These are phyloP conservation scores for Mechanitis mazaeus DNA, from an alignment of 2,888 invertebrate genomes.

Conservation along the genomic window DNA sequence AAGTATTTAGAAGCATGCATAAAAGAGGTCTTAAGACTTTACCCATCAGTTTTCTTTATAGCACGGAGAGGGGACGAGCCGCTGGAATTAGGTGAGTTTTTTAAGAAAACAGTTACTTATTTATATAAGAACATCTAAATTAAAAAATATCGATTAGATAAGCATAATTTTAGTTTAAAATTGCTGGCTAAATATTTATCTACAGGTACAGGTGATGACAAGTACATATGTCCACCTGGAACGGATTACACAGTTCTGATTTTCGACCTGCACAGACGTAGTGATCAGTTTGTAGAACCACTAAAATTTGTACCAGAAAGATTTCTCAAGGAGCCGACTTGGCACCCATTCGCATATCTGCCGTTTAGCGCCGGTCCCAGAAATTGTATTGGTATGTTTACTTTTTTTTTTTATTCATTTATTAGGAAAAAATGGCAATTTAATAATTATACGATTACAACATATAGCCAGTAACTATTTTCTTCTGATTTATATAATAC, in stretches of 20 bases:
- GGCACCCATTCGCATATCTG: constrained; percentile 80
- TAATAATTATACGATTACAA: too few species aligned
- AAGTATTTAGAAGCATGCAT: constrained; percentile 82
- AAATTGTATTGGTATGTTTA: constrained; percentile 79
- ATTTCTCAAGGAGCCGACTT: constrained; percentile 74
- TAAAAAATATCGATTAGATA: too few species aligned
- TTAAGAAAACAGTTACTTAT: neutral
- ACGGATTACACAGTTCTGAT: constrained; percentile 74
- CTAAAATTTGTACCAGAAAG: constrained; percentile 82
- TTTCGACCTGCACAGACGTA: constrained; percentile 80
- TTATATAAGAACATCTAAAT: neutral
- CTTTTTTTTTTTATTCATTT: neutral
- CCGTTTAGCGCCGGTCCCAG: constrained; percentile 83
- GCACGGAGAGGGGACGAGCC: constrained; percentile 75
- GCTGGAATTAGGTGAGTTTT: constrained; percentile 71
- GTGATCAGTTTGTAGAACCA: constrained; percentile 79
- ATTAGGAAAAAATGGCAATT: too few species aligned
- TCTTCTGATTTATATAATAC: too few species aligned
- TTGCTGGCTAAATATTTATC: too few species aligned
- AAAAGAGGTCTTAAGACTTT: constrained; percentile 55
- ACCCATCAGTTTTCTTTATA: constrained; percentile 82
- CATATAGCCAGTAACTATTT: too few species aligned
- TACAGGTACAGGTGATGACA: constrained; percentile 1
- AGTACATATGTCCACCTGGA: constrained; percentile 60
- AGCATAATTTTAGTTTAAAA: too few species aligned